Percentiles rank a stretch among this genome's conserved stretches.
Conservation (phyloP, 2,888 invertebrate genomes). For the Hemaris fuciformis region DNA sequence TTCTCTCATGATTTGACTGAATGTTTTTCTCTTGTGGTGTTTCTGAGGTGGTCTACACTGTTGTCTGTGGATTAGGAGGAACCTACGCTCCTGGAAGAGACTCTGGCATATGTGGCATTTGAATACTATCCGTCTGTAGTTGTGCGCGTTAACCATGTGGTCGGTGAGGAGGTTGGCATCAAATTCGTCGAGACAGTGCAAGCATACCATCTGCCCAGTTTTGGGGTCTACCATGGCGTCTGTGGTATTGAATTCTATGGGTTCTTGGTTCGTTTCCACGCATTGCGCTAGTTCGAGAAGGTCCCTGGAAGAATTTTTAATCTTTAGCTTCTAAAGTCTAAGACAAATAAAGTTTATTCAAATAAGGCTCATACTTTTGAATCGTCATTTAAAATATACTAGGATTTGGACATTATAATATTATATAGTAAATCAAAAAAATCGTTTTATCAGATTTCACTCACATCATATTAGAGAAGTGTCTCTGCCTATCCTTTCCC, state of each 20-base stretch:
- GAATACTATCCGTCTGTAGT: constrained; percentile 35
- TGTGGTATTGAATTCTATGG: constrained; percentile 39
- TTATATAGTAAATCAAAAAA: no score
- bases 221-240: constrained; percentile 39
- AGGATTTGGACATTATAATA: no score
- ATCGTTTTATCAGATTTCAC: no score
- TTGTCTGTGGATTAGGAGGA: constrained; percentile 27
- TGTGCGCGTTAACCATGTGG: constrained; percentile 42
- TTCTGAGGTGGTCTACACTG: constrained; percentile 36
- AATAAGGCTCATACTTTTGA: no score
- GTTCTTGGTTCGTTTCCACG: constrained; percentile 38
- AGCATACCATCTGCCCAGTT: constrained; percentile 38
- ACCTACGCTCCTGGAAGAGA: constrained; percentile 32
- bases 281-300: constrained; percentile 40
- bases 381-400: no score
- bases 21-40: constrained; percentile 31
- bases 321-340: no score
- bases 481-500: no score
- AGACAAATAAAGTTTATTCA: no score
- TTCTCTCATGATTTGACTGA: constrained; percentile 35
- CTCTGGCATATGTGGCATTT: constrained; percentile 40
- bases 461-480: no score
- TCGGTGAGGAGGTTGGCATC: constrained; percentile 29
- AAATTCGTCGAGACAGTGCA: constrained; percentile 42
- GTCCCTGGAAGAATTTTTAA: constrained; percentile 30